phyloP scores from a whole-genome alignment of 2,888 invertebrate species.

The Teleiodes luculella region DNA sequence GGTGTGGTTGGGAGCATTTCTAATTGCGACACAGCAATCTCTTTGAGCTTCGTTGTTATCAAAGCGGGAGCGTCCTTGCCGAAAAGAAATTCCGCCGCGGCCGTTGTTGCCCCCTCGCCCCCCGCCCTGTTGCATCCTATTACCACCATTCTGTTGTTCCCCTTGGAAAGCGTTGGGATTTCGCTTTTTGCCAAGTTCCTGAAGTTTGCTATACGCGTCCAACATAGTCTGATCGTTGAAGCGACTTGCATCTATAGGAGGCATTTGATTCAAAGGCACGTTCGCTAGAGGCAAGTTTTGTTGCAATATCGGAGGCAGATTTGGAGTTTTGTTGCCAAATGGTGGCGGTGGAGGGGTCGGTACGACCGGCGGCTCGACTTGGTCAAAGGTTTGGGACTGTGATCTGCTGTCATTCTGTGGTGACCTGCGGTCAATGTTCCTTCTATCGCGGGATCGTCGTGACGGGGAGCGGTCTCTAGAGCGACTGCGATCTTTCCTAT shows the following conservation, averaged over 20 bases:
- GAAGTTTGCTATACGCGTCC: conserved; percentile 58
- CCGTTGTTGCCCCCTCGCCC: conserved; percentile 31
- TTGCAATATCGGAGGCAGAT: conserved; percentile 13
- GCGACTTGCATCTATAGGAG: conserved; percentile 27
- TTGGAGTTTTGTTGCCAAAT: conserved; percentile 12
- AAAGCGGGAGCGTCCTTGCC: conserved; percentile 50
- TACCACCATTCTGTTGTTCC: conserved; percentile 43
- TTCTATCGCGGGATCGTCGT: conserved; percentile 73
- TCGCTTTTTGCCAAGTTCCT: conserved; percentile 76
- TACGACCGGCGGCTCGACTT: conserved; percentile 20
- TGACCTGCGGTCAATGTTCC: conserved; percentile 60
- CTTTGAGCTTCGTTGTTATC: conserved; percentile 43
- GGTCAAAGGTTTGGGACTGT: conserved; percentile 31
- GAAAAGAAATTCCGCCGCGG: conserved; percentile 39
- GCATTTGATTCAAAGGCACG: conserved; percentile 14
- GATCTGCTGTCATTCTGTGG: conserved; percentile 39
- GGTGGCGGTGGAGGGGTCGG: conserved; percentile 29
- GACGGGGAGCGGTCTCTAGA: conserved; percentile 73
- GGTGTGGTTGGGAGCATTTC: conserved; percentile 85
- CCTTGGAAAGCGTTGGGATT: conserved; percentile 79
- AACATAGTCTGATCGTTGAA: conserved; percentile 52
- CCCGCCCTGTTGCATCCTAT: conserved; percentile 11
- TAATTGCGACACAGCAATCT: conserved; percentile 83
- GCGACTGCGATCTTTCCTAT: conserved; percentile 75
- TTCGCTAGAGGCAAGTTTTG: conserved; percentile 19